Conservation (phyloP, 2,888 invertebrate genomes). For the Macaria liturata region DNA sequence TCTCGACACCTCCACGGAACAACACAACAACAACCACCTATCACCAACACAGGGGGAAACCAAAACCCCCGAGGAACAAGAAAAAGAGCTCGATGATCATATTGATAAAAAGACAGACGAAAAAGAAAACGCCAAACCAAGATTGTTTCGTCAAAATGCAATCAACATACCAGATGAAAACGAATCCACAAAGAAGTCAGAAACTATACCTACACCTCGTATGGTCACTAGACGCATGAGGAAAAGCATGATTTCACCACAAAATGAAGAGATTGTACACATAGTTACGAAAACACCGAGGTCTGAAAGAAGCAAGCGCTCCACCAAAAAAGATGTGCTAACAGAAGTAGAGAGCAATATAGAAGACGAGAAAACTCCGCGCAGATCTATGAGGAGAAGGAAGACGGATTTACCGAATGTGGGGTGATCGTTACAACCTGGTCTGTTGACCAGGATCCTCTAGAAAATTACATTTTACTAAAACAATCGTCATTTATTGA, state of each 20-base stretch:
- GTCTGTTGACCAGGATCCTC: too few species aligned
- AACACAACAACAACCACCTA: neutral
- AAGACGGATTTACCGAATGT: too few species aligned
- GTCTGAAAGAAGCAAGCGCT: conserved; percentile 32
- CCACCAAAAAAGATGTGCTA: conserved; percentile 40
- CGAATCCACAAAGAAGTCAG: too few species aligned
- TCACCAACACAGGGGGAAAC: too few species aligned
- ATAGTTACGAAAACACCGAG: neutral
- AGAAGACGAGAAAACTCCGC: conserved; percentile 18
- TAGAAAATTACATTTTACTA: too few species aligned
- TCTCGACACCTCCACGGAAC: conserved; percentile 20
- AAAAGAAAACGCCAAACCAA: neutral
- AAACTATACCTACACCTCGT: neutral
- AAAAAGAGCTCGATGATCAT: too few species aligned
- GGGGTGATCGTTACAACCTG: too few species aligned
- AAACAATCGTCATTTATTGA: too few species aligned
- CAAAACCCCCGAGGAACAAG: too few species aligned
- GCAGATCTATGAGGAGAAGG: too few species aligned
- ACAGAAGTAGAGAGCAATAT: conserved; percentile 41
- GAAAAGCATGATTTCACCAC: conserved; percentile 46
- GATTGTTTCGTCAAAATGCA: neutral
- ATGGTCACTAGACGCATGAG: conserved; percentile 57
- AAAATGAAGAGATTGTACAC: conserved; percentile 27
- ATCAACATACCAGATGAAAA: neutral
- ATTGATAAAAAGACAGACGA: too few species aligned